Base-by-base conservation (phyloP, 1,140 invertebrate species). In the Medauroidea extradentata region DNA sequence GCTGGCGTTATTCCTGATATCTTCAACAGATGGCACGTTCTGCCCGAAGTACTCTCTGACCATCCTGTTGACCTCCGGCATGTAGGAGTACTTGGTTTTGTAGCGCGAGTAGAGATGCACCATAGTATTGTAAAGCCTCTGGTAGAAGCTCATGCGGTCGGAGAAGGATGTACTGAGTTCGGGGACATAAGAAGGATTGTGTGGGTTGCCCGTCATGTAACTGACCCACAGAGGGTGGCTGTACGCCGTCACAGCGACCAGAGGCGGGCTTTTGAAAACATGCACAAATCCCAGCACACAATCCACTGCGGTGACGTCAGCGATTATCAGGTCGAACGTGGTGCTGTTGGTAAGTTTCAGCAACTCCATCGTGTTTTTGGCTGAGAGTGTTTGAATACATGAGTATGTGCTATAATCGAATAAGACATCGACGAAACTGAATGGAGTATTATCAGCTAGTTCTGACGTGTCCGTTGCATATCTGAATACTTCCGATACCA, bases 61-160 rank as follows among this genome's bases (percentile, higher is more conserved):
- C 52, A 86, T 70, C 8, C 76, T 73, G 1, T 78, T 75, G 16
- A n/a, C n/a, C n/a, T n/a, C n/a, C n/a, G n/a, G n/a, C n/a, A n/a
- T n/a, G n/a, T n/a, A n/a, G n/a, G n/a, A 85, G 68, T 29, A 71
- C 73, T 2, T 27, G 16, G 41, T 23, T 7, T 46, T 29, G 9
- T 13, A 19, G 3, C 16, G 7, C 14, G 21, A n/a, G 39, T 7
- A 3, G 21, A 14, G 18, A 27, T 44, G 44, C 7, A 56, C 7
- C 2, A 56, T 1, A 25, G 39, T 29, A 34, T 56, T 56, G 2
- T 9, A 16, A 18, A 24, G 18, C 29, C 54, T 44, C 27, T 56
- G 16, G 0, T 8, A 1, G n/a, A 56, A 46, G 11, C 41, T 46
- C 42, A 56, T 44, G 9, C 29, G 41, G 9, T 56, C 41, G 11